Evolutionary conservation across 2,888 invertebrate genomes (phyloP), one percentile per base, ranked within the genome.

Genomic region (Netelia melanura): DNA sequence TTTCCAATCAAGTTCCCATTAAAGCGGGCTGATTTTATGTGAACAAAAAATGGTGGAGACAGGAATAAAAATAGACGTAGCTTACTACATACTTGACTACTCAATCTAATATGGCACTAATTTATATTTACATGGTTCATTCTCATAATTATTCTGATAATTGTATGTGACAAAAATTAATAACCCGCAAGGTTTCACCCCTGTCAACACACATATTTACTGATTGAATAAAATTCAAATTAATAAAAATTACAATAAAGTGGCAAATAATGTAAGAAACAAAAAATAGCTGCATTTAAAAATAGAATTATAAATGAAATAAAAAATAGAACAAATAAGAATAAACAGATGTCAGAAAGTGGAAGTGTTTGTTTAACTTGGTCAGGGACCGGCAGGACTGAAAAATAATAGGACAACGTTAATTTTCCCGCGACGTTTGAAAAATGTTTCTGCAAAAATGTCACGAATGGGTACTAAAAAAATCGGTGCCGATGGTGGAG

Each of bases 1-100:
- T 89, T 89, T 89, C 88, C 88, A 89, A 90, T 90, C 88, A 89
- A 89, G 87, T 88, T 86, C 88, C 85, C 86, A 87, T 89, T 87
- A 87, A 83, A 82, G 82, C 78, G 70, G 74, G 72, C 64, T 67
- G 76, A 56, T 75, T 43, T 58, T 30, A 65, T 38, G 30, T 9
- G 25, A 38, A 52, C 30, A 48, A 74, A 64, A 25, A 67, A 17
- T 54, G 1, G 21, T 10, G 10, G 3, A 62, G 21, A 21, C 23
- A 2, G 21, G 10, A 61, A 61, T 21, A 21, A 21, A 21, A 61
- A 10, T 61, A 67, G 8, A 0, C 5, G 5, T 11, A 52, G 9
- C 25, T 52, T 52, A 70, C 1, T n/a, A 23, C 2, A 25, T 11
- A 6, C 21, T 23, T 11, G 2, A n/a, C 67, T 43, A 10, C 0